Conservation (phyloP, 2,888 invertebrate genomes). For the Eulithis testata region DNA sequence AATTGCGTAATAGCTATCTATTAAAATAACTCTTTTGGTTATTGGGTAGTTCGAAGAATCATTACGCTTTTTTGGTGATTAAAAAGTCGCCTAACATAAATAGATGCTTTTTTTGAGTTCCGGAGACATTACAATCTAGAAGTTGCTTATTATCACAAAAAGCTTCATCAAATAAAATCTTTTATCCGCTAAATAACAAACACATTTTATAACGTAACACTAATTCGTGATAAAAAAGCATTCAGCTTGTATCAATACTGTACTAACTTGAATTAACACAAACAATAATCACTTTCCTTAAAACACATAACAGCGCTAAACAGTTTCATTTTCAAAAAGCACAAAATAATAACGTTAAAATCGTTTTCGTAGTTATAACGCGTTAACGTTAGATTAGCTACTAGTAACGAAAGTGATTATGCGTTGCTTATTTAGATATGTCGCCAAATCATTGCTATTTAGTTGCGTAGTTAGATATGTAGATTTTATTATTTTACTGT, state of each 20-base stretch:
- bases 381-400: conserved; percentile 33
- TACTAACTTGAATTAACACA: conserved; percentile 27
- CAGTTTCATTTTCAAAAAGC: conserved; percentile 76
- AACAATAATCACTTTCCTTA: conserved; percentile 72
- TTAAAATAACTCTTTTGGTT: too few relatives aligned
- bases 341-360: conserved; percentile 25
- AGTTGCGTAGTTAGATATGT: conserved; percentile 15
- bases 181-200: conserved; percentile 10
- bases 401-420: conserved; percentile 68
- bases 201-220: background rate
- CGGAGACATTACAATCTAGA: too few relatives aligned
- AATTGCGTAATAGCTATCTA: background rate
- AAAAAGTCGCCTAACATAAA: conserved; percentile 22
- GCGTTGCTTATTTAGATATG: conserved; percentile 37
- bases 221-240: background rate
- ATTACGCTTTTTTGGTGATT: too few relatives aligned
- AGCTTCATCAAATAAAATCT: conserved; percentile 20
- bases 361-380: conserved; percentile 24
- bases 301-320: conserved; percentile 35
- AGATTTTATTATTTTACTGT: conserved; percentile 2
- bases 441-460: conserved; percentile 30
- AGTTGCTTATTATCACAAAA: conserved; percentile 19
- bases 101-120: conserved; percentile 13
- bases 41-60: too few relatives aligned
- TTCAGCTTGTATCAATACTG: conserved; percentile 2